A percentile compares a stretch with the other conserved stretches of the same genome.
Conservation (phyloP, 2,797 vertebrate species). For the Gallinago stenura region DNA sequence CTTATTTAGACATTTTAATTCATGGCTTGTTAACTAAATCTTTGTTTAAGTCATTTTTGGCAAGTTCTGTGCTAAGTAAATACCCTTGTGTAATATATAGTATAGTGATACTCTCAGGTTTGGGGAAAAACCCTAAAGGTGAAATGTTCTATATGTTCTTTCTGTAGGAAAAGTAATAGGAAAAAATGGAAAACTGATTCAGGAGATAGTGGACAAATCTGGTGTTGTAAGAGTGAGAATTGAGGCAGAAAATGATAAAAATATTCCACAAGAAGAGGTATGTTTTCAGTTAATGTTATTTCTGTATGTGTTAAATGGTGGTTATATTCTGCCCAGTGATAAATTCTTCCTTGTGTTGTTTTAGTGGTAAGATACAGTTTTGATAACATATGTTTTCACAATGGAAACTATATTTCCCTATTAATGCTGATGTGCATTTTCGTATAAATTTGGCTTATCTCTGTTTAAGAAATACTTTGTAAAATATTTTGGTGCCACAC, state of each 20-base stretch:
- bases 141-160: constrained; percentile 57
- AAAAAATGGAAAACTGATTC: constrained; percentile 98
- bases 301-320: background rate
- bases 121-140: background rate
- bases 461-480: background rate
- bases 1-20: background rate
- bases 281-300: constrained; percentile 40
- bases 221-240: constrained; percentile 97
- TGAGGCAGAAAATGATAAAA: constrained; percentile 98
- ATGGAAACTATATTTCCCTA: background rate
- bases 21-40: background rate
- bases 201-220: constrained; percentile 99
- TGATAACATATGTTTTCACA: background rate
- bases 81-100: background rate
- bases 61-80: background rate
- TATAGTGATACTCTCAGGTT: background rate
- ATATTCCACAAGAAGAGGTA: constrained; percentile 92
- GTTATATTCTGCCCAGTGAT: background rate
- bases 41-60: background rate
- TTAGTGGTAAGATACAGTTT: background rate
- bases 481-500: background rate
- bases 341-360: background rate
- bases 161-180: constrained; percentile 95
- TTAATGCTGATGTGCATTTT: background rate
- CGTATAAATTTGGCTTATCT: background rate